Conservation (phyloP, 2,113 vertebrate species). For the Trogon surrucura region DNA sequence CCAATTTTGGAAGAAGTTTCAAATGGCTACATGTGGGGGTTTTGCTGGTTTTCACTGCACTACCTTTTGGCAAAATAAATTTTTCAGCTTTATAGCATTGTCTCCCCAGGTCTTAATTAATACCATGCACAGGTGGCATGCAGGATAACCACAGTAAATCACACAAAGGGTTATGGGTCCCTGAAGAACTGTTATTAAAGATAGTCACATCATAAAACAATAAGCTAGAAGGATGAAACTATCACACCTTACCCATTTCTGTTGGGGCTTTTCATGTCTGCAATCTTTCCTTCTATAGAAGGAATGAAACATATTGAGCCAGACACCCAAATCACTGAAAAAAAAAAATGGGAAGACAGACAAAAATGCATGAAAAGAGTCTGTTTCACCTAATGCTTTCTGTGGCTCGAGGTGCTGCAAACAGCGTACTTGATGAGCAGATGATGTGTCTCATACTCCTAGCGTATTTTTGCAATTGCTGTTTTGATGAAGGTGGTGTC, state of each 20-base stretch:
- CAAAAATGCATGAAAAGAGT: background rate
- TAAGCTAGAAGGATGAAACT: constrained; percentile 3
- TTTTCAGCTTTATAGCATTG: constrained; percentile 57
- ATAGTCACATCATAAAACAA: constrained; percentile 46
- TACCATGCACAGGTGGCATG: constrained; percentile 49
- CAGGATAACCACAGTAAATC: constrained; percentile 61
- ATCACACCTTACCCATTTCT: background rate
- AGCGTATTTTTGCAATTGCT: background rate
- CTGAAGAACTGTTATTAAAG: constrained; percentile 59
- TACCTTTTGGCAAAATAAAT: constrained; percentile 35
- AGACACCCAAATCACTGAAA: background rate
- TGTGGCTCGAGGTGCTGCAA: background rate
- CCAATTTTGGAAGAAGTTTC: constrained; percentile 1
- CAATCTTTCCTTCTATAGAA: background rate
- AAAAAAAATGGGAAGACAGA: background rate
- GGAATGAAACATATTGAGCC: background rate
- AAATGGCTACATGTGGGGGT: background rate
- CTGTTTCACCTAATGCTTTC: background rate
- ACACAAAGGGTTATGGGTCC: constrained; percentile 51
- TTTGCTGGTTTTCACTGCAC: constrained; percentile 13
- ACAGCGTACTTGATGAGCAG: background rate
- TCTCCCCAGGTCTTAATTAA: constrained; percentile 67
- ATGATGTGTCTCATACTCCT: background rate
- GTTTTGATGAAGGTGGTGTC: background rate
- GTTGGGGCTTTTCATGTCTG: background rate